These are phyloP conservation scores for Callionymus lyra DNA, from an alignment of 2,113 vertebrate species.

Conservation along the genomic window DNA sequence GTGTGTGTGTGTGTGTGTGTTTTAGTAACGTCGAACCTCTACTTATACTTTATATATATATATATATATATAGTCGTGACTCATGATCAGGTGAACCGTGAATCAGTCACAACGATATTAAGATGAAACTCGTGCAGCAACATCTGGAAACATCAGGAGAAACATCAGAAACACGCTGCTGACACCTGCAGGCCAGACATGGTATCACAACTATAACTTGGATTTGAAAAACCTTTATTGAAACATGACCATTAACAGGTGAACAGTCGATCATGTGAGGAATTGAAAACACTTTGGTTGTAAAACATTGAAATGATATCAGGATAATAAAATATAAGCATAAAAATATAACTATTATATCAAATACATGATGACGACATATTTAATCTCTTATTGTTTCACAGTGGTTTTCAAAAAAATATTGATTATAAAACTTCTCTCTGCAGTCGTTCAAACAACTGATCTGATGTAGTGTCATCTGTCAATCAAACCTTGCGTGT, in stretches of 20 bases:
- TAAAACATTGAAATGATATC: constrained; percentile 2
- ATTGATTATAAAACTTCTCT: constrained; percentile 17
- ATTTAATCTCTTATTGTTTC: constrained; percentile 29
- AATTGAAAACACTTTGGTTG: constrained; percentile 20
- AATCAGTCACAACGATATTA: no score
- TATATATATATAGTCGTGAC: background rate
- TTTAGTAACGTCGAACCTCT: no score
- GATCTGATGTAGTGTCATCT: no score
- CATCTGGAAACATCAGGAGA: background rate
- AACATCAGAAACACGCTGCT: constrained; percentile 35
- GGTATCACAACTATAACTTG: constrained; percentile 10
- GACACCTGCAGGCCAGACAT: constrained; percentile 65
- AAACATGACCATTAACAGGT: constrained; percentile 37
- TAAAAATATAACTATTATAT: constrained; percentile 26
- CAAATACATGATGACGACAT: constrained; percentile 37
- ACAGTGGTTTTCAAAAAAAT: constrained; percentile 33
- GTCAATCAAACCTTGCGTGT: no score
- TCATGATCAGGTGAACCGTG: no score
- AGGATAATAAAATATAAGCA: constrained; percentile 16
- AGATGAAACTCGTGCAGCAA: no score
- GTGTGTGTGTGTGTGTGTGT: no score
- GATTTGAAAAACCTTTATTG: constrained; percentile 41
- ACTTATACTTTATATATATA: constrained; percentile 9
- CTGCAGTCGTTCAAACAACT: constrained; percentile 12
- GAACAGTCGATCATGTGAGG: constrained; percentile 24